phyloP scores from a whole-genome alignment of 2,797 vertebrate species.

The Poecile montanus region DNA sequence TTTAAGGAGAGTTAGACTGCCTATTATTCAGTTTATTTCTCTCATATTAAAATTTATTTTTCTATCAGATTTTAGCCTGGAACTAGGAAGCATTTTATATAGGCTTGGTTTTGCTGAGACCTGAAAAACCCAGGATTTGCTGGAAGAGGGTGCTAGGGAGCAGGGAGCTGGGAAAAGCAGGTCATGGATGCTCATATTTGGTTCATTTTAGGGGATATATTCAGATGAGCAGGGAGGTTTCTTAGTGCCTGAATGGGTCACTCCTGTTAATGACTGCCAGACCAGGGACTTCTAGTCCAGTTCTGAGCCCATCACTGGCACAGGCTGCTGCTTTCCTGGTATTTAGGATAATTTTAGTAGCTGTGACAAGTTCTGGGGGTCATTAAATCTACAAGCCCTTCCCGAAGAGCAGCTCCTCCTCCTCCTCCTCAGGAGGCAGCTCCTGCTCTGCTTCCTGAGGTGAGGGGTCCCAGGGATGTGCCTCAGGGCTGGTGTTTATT shows the following conservation, averaged over 20 bases:
- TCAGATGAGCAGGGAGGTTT: not conserved
- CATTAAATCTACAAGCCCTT: rapidly evolving
- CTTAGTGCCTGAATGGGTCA: not conserved
- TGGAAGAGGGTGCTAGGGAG: not conserved
- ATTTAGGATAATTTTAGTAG: not conserved
- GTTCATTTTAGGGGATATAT: rapidly evolving
- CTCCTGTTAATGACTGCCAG: not conserved
- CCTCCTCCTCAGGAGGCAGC: not conserved
- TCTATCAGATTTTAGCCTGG: not conserved
- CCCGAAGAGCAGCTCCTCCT: not conserved
- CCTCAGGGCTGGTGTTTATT: not conserved
- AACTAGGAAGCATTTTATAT: rapidly evolving
- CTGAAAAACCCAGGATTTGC: not conserved
- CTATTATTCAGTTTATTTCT: not conserved
- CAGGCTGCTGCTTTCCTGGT: not conserved
- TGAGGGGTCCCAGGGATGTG: rapidly evolving
- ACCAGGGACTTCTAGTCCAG: rapidly evolving
- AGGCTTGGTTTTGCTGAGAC: rapidly evolving
- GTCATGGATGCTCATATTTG: rapidly evolving
- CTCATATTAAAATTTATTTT: not conserved
- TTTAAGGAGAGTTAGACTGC: not conserved
- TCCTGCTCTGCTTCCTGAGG: not conserved
- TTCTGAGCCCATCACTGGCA: not conserved
- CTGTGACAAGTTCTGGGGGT: not conserved
- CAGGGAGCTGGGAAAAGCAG: rapidly evolving